Evolutionary conservation across 2,888 invertebrate genomes (phyloP).

Genomic region (Scrobipalpa atriplicella): DNA sequence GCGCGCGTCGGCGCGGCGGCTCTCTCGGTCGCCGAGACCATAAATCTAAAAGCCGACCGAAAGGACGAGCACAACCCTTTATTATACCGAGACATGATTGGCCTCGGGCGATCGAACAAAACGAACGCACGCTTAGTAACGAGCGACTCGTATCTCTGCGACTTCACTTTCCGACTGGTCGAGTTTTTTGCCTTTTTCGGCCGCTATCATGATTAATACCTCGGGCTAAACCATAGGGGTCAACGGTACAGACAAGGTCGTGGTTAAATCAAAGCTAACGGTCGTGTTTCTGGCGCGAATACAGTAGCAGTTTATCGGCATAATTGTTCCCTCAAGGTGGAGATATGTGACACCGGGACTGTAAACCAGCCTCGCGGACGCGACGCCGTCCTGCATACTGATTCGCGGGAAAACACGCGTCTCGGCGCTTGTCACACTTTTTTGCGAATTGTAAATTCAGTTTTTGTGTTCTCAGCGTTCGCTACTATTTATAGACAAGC

Average conservation of each 20-base stretch:
- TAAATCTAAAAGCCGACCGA: conserved; percentile 72
- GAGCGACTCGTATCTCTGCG: conserved; percentile 62
- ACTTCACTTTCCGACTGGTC: conserved; percentile 58
- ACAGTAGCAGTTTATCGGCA: conserved; percentile 57
- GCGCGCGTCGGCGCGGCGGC: conserved; percentile 60
- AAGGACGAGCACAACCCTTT: conserved; percentile 75
- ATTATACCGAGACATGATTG: conserved; percentile 80
- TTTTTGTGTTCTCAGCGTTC: conserved; percentile 26
- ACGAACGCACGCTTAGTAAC: conserved; percentile 71
- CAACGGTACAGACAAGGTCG: conserved; percentile 48
- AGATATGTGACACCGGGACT: conserved; percentile 55
- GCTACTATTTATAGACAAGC: conserved; percentile 21
- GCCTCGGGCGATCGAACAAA: conserved; percentile 74
- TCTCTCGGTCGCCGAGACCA: conserved; percentile 54
- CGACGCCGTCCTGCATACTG: conserved; percentile 59
- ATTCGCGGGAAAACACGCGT: conserved; percentile 68
- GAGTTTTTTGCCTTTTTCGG: conserved; percentile 55
- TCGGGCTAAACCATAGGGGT: conserved; percentile 44
- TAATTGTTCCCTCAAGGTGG: conserved; percentile 48
- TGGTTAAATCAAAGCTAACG: conserved; percentile 30
- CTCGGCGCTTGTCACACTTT: conserved; percentile 51
- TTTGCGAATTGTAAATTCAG: conserved; percentile 38
- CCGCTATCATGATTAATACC: conserved; percentile 45
- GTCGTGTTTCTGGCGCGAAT: conserved; percentile 33
- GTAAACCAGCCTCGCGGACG: conserved; percentile 56